Conservation (phyloP, 2,797 vertebrate species). For the Tenualosa ilisha region DNA sequence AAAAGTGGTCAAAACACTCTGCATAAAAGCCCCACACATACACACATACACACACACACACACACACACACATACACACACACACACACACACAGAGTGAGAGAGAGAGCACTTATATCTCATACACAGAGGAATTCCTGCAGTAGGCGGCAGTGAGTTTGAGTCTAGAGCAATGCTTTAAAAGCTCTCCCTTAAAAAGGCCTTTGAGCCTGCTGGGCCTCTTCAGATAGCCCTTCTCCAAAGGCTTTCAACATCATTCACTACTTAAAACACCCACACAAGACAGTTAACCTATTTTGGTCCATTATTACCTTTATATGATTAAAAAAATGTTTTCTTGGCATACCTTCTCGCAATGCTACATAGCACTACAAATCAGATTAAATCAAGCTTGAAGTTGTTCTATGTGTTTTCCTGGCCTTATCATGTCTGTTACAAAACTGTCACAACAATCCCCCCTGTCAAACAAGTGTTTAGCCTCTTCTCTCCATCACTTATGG, state of each 20-base stretch:
- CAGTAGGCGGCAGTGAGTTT: background rate
- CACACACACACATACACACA: conserved; percentile 12
- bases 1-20: conserved; percentile 32
- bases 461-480: conserved; percentile 7
- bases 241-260: background rate
- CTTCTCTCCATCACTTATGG: background rate
- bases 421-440: background rate
- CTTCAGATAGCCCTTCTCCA: background rate
- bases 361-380: background rate
- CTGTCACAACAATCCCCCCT: background rate
- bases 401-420: background rate
- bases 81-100: background rate
- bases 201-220: background rate
- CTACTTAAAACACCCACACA: background rate
- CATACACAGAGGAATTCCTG: conserved; percentile 12
- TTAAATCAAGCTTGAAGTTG: background rate
- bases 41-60: conserved; percentile 10
- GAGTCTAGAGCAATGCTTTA: background rate
- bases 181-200: background rate
- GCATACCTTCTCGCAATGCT: too few species aligned
- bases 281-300: background rate
- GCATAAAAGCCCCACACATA: conserved; percentile 12
- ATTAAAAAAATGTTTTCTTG: too few species aligned
- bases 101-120: background rate
- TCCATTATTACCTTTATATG: too few species aligned